Percentiles rank a stretch among this genome's conserved stretches.
Evolutionary conservation across 2,888 invertebrate species (phyloP).

Genomic region (Eurytoma californica): DNA sequence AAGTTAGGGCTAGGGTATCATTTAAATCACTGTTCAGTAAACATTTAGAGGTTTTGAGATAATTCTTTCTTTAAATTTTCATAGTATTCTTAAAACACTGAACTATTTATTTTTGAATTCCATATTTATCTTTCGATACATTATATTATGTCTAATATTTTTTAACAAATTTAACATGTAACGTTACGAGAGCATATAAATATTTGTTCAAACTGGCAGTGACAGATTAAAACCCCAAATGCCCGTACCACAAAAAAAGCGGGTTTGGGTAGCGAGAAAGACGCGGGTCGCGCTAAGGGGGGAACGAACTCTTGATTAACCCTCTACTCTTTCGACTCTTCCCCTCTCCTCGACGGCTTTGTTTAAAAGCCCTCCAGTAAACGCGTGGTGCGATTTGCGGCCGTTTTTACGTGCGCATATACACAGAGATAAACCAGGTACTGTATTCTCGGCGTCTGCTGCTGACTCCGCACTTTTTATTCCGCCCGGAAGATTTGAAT

Average conservation of each 20-base stretch:
- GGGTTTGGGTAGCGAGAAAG: conserved; percentile 11
- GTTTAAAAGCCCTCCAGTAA: conserved; percentile 27
- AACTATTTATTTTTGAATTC: too few relatives aligned
- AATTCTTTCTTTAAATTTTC: too few relatives aligned
- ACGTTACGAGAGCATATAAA: too few relatives aligned
- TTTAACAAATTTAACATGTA: too few relatives aligned
- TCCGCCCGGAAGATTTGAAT: neutral
- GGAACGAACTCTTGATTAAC: conserved; percentile 47
- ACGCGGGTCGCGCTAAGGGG: neutral
- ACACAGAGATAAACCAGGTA: neutral
- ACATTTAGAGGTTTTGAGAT: too few relatives aligned
- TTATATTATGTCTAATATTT: too few relatives aligned
- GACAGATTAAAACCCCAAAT: too few relatives aligned
- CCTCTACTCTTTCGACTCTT: conserved; percentile 1
- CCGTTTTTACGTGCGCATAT: neutral
- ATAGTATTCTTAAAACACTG: too few relatives aligned
- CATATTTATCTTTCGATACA: too few relatives aligned
- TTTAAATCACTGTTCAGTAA: too few relatives aligned
- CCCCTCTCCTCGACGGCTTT: neutral
- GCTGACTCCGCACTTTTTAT: neutral
- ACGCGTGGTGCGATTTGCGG: neutral
- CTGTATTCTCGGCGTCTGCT: neutral
- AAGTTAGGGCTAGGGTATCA: too few relatives aligned
- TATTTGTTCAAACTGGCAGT: too few relatives aligned
- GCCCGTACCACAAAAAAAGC: neutral